Evolutionary conservation across 2,797 vertebrate species (phyloP).

Genomic region (Fistularia tabacaria): DNA sequence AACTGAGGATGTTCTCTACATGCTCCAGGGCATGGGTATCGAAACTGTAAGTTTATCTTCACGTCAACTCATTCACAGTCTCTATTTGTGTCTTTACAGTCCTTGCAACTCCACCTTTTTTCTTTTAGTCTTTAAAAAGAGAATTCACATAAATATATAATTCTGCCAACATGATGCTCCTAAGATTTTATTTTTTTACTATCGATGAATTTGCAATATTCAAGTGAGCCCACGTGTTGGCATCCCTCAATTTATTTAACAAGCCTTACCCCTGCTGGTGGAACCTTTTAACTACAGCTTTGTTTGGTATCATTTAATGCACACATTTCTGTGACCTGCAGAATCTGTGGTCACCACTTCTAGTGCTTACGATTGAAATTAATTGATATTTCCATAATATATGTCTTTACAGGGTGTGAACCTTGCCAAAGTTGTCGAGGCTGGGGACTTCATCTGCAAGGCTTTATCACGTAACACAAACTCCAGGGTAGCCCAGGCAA

Average conservation of each 20-base stretch:
- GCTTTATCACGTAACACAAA: constrained; percentile 84
- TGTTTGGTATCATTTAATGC: background rate
- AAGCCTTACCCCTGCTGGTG: constrained; percentile 73
- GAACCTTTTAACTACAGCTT: constrained; percentile 38
- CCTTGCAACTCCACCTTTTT: constrained; percentile 14
- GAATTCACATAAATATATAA: constrained; percentile 22
- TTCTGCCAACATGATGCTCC: constrained; percentile 49
- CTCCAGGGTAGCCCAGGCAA: constrained; percentile 88
- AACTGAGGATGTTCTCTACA: constrained; percentile 96
- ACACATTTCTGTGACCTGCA: constrained; percentile 3
- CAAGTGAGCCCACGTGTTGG: constrained; percentile 16
- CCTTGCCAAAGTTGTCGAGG: constrained; percentile 83
- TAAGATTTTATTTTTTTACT: constrained; percentile 50
- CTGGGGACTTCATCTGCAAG: constrained; percentile 87
- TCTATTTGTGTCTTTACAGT: constrained; percentile 26
- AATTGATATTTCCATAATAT: background rate
- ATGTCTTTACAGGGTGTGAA: constrained; percentile 81
- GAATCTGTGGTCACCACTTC: background rate
- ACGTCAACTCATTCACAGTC: background rate
- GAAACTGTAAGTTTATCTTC: constrained; percentile 80
- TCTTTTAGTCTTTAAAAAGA: constrained; percentile 26
- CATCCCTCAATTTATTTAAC: constrained; percentile 60
- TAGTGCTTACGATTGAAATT: background rate
- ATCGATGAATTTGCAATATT: constrained; percentile 46
- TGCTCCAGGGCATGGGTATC: constrained; percentile 92